Percentiles rank a stretch among this genome's conserved stretches.
Conservation (phyloP, 2,797 vertebrate species). For the Sebastes steindachneri region DNA sequence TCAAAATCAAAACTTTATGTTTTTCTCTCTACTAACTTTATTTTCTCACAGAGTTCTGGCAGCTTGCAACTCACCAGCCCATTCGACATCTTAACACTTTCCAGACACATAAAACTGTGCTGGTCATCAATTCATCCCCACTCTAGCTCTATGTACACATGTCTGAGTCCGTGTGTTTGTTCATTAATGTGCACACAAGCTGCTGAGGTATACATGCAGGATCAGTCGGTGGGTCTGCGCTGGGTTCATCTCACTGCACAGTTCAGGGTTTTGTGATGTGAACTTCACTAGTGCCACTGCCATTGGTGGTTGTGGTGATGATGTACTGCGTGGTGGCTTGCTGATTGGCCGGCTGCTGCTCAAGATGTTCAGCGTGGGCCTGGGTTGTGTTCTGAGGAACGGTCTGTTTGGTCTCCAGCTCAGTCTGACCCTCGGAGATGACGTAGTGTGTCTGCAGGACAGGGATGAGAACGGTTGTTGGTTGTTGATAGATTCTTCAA, state of each 20-base stretch:
- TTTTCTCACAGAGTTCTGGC: constrained; percentile 31
- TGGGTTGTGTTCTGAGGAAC: constrained; percentile 77
- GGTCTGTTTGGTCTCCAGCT: constrained; percentile 89
- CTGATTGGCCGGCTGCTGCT: constrained; percentile 83
- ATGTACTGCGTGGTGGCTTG: constrained; percentile 93
- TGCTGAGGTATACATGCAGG: constrained; percentile 51
- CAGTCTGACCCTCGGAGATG: constrained; percentile 93
- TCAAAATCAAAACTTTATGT: constrained; percentile 26
- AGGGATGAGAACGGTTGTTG: neutral
- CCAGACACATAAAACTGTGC: constrained; percentile 75
- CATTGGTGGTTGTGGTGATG: constrained; percentile 93
- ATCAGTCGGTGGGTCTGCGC: neutral
- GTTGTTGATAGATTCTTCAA: neutral
- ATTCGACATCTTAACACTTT: neutral
- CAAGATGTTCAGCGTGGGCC: constrained; percentile 85
- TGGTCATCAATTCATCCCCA: constrained; percentile 2
- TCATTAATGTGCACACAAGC: constrained; percentile 27
- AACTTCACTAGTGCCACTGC: constrained; percentile 87
- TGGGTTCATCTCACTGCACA: neutral
- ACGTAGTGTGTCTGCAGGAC: constrained; percentile 92
- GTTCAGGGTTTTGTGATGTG: constrained; percentile 92
- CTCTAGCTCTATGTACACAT: constrained; percentile 4
- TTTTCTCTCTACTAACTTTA: neutral
- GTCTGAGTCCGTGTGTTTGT: constrained; percentile 1
- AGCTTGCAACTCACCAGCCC: neutral